Evolutionary conservation across 2,113 vertebrate genomes (phyloP).

Genomic region (Sinocyclocheilus anshuiensis): DNA sequence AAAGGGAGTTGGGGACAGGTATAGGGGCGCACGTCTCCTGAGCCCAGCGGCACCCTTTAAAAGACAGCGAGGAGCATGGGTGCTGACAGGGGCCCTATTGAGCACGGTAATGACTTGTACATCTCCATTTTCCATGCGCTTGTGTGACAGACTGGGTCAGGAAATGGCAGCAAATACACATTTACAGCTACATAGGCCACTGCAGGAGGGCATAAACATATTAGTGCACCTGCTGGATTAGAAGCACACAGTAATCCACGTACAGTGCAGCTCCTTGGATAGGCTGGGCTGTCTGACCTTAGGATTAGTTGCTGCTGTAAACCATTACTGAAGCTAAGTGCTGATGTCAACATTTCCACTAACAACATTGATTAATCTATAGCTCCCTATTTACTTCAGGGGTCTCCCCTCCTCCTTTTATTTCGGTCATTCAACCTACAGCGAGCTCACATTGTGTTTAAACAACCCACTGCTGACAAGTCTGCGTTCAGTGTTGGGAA

Average conservation of each 20-base stretch:
- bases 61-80: constrained; percentile 72
- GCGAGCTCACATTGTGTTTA: neutral
- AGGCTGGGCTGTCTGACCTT: constrained; percentile 53
- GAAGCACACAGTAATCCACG: constrained; percentile 46
- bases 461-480: constrained; percentile 26
- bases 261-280: constrained; percentile 37
- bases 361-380: constrained; percentile 72
- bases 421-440: constrained; percentile 27
- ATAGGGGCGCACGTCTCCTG: constrained; percentile 57
- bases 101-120: constrained; percentile 69
- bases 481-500: neutral
- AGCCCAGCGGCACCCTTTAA: constrained; percentile 61
- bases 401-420: constrained; percentile 5
- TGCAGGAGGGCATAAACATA: neutral
- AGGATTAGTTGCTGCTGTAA: constrained; percentile 54
- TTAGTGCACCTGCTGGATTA: constrained; percentile 9
- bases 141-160: constrained; percentile 48
- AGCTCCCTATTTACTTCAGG: constrained; percentile 55
- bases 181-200: neutral
- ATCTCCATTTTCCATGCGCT: constrained; percentile 67
- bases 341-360: constrained; percentile 68
- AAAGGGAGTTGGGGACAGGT: constrained; percentile 14
- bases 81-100: constrained; percentile 74
- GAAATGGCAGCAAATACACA: constrained; percentile 6
- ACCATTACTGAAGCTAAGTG: constrained; percentile 52